phyloP scores from a whole-genome alignment of 2,797 vertebrate species.

The Nyctalus aviator region DNA sequence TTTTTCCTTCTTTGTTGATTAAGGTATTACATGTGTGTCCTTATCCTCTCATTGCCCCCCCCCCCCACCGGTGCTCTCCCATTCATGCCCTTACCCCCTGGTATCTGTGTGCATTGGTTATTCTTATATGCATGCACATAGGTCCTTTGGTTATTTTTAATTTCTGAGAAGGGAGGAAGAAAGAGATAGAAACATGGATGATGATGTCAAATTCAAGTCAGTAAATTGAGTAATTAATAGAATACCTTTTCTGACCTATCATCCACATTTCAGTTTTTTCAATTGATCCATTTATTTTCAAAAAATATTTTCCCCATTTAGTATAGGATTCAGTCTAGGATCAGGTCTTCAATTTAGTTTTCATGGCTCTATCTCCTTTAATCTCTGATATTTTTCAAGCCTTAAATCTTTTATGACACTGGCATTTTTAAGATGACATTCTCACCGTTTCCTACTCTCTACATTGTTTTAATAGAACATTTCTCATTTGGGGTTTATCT shows the following conservation, averaged over 20 bases:
- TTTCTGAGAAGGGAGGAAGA: not conserved
- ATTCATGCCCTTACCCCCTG: no score
- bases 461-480: not conserved
- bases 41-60: no score
- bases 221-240: not conserved
- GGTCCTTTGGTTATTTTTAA: not conserved
- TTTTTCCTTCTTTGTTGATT: no score
- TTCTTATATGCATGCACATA: no score
- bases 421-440: slow-evolving; percentile 31
- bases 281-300: not conserved
- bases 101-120: no score
- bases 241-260: slow-evolving; percentile 14
- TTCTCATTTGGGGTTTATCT: slow-evolving; percentile 32
- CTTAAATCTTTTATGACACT: slow-evolving; percentile 42
- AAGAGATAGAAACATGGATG: not conserved
- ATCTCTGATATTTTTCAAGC: slow-evolving; percentile 34
- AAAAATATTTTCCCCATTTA: slow-evolving; percentile 10
- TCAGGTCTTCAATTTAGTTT: not conserved
- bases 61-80: no score
- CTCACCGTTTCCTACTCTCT: not conserved
- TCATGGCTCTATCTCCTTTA: slow-evolving; percentile 22
- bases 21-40: no score
- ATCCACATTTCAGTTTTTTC: not conserved
- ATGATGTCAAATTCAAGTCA: slow-evolving; percentile 9
- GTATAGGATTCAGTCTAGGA: not conserved